phyloP scores from a whole-genome alignment of 2,113 vertebrate genomes.

The Danionella cerebrum region DNA sequence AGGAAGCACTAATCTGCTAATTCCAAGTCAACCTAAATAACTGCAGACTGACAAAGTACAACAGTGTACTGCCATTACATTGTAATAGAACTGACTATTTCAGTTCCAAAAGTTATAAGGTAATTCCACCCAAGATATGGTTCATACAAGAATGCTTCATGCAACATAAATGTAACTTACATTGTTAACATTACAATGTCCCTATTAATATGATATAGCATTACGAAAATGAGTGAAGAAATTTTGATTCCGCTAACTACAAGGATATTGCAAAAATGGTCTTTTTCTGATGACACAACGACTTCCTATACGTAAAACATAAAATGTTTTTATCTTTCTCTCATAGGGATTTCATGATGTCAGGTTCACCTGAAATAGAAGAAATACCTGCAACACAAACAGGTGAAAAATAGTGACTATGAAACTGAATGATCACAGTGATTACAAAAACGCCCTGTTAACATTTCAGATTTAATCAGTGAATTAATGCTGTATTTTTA shows the following conservation, averaged over 20 bases:
- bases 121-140: not conserved
- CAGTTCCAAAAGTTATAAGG: too few relatives aligned
- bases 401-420: slow-evolving; percentile 48
- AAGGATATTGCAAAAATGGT: slow-evolving; percentile 2
- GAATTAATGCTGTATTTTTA: too few relatives aligned
- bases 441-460: not conserved
- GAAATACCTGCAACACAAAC: slow-evolving; percentile 74
- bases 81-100: too few relatives aligned
- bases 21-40: slow-evolving; percentile 44
- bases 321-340: too few relatives aligned
- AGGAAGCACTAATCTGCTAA: slow-evolving; percentile 52
- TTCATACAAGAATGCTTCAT: not conserved
- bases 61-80: not conserved
- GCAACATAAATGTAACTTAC: slow-evolving; percentile 9
- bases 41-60: slow-evolving; percentile 31
- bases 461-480: too few relatives aligned
- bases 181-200: not conserved
- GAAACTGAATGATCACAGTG: not conserved
- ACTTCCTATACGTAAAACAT: too few relatives aligned
- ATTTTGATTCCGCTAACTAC: not conserved
- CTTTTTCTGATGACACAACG: not conserved
- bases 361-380: slow-evolving; percentile 57
- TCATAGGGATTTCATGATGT: slow-evolving; percentile 26
- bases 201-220: not conserved
- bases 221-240: not conserved